phyloP scores from a whole-genome alignment of 2,888 invertebrate species.

The Opisthograptis luteolata region DNA sequence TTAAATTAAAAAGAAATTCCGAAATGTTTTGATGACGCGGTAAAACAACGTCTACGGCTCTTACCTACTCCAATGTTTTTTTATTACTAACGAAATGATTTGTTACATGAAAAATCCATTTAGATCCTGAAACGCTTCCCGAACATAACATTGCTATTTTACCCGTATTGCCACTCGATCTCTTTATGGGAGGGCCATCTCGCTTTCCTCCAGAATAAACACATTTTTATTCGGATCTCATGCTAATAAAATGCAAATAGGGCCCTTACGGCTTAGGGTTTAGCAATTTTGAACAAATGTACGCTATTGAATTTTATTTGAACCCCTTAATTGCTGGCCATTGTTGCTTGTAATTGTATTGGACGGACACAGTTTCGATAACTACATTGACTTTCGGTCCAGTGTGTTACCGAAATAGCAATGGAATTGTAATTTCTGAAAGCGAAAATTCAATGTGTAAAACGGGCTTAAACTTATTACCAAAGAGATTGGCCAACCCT shows the following conservation, averaged over 20 bases:
- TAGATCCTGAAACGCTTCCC: constrained; percentile 54
- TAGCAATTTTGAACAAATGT: constrained; percentile 77
- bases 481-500: too few relatives aligned
- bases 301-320: constrained; percentile 76
- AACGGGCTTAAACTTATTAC: too few relatives aligned
- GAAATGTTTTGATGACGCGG: too few relatives aligned
- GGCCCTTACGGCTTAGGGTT: constrained; percentile 74
- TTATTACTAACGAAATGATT: constrained; percentile 31
- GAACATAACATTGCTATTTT: constrained; percentile 59
- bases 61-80: too few relatives aligned
- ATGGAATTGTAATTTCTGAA: not conserved
- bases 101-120: constrained; percentile 51
- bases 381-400: constrained; percentile 36
- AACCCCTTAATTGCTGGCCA: constrained; percentile 69
- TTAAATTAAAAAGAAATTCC: too few relatives aligned
- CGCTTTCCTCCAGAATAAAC: constrained; percentile 76
- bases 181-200: constrained; percentile 65
- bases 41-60: too few relatives aligned
- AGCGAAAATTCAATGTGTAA: not conserved
- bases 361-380: constrained; percentile 38
- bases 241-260: constrained; percentile 81
- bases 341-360: constrained; percentile 50
- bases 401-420: constrained; percentile 28
- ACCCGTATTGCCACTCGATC: constrained; percentile 66
- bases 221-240: constrained; percentile 78